Evolutionary conservation across 2,113 vertebrate species (phyloP), one percentile per base, ranked within the genome.

Genomic region (Eleginops maclovinus): DNA sequence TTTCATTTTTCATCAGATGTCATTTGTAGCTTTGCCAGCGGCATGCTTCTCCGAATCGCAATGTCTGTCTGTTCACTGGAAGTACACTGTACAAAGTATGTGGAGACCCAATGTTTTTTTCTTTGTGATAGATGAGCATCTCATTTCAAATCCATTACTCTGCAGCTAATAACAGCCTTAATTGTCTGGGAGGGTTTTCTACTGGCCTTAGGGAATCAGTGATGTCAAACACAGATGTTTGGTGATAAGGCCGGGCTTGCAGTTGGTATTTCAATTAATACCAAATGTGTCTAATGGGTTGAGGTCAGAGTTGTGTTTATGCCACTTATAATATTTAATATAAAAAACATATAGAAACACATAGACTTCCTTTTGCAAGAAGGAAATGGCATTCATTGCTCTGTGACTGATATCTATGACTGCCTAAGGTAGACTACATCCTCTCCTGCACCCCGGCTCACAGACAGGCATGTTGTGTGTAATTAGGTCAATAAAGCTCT

Each of bases 401-500:
- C 31, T 75, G 26, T 41, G 28, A 2, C 10, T 51, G 53, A 59
- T n/a, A 28, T 7, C 31, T 36, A 9, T 36, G 31, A 8, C 31
- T 36, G 7, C 0, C 7, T 36, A 36, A 36, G 5, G 31, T 28
- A 28, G 15, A 65, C 14, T 53, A 4, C 3, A 26, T 62, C 40
- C n/a, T 41, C 11, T 60, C 22, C 56, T 50, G 49, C 44, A 72
- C 21, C 10, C n/a, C 31, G 9, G 40, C 36, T 54, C 54, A 4
- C 68, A 73, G 53, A 66, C 53, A 14, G 24, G 22, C 40, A 50
- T 43, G 13, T 28, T 51, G 51, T 36, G 73, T 19, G 51, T 85
- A 90, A 90, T 89, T 86, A 87, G 89, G 91, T 91, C 89, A 87
- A 75, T 72, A 53, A 81, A 73, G 70, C 79, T 83, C 65, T 84